phyloP scores from a whole-genome alignment of 2,797 vertebrate species.

The Sebastes vulpes region DNA sequence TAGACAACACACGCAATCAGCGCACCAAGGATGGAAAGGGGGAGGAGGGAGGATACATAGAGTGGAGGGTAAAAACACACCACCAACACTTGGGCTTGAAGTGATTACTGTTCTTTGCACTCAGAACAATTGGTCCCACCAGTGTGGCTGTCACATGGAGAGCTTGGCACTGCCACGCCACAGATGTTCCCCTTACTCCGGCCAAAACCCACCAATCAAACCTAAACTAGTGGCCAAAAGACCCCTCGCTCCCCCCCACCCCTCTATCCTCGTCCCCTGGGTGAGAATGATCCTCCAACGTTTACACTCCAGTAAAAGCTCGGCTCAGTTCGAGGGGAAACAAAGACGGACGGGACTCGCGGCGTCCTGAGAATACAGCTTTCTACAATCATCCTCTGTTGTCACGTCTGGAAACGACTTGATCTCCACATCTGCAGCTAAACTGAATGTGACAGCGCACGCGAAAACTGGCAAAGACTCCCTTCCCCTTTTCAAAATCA shows the following conservation, averaged over 20 bases:
- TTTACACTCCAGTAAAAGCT: conserved; percentile 65
- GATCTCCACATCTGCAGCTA: conserved; percentile 64
- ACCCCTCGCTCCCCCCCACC: conserved; percentile 41
- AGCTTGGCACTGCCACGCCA: conserved; percentile 79
- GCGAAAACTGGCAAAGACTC: conserved; percentile 24
- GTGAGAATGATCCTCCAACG: conserved; percentile 54
- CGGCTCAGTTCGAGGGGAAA: conserved; percentile 39
- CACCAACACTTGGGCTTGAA: conserved; percentile 76
- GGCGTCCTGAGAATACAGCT: conserved; percentile 43
- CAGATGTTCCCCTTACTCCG: conserved; percentile 80
- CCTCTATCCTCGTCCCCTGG: conserved; percentile 33
- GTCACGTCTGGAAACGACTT: conserved; percentile 54
- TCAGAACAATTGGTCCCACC: conserved; percentile 81
- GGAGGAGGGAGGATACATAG: conserved; percentile 31
- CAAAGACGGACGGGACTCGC: conserved; percentile 44
- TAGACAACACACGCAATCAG: conserved; percentile 75
- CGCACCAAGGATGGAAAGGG: conserved; percentile 54
- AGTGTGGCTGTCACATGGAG: conserved; percentile 75
- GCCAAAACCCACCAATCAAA: conserved; percentile 84
- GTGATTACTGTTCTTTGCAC: conserved; percentile 84
- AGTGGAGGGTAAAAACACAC: conserved; percentile 9
- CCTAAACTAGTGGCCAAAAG: conserved; percentile 78
- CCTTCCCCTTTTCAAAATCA: conserved; percentile 33
- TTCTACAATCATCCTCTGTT: conserved; percentile 49
- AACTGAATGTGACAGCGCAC: conserved; percentile 55